Base-by-base conservation (phyloP, 2,113 vertebrate genomes). In the Microtus pennsylvanicus region DNA sequence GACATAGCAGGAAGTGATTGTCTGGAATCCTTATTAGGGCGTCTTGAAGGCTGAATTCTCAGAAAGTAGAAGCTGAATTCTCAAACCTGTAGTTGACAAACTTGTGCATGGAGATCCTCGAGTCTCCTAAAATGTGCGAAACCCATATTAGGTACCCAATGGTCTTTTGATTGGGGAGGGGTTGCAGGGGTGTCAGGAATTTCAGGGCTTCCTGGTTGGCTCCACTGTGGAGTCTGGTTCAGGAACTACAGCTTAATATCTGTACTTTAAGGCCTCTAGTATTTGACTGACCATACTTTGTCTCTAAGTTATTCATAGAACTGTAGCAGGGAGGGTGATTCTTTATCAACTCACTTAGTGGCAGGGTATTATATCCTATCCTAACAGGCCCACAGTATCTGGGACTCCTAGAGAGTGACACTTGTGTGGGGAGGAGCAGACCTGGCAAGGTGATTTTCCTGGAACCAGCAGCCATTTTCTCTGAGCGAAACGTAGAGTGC, bases 171-270 rank as follows among this genome's bases (percentile, higher is more conserved):
- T 24, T 45, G 47, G 21, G 38, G 14, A 28, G 30, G 21, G 74
- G n/a, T 17, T 14, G 3, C 61, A 30, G 4, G 22, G 75, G 65
- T 47, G 24, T 65, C 3, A 5, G 42, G n/a, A 6, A 12, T 63
- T 74, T 90, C 50, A 87, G 91, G 87, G 24, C 38, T 81, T 75
- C 70, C 83, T n/a, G 45, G 80, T 50, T 88, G 38, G 85, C 72
- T 86, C 19, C 38, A 75, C 0, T 3, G 1, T 55, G 45, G 35
- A n/a, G 7, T 21, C 72, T 22, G 38, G n/a, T 61, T 95, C 50
- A 82, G 52, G 67, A 93, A 82, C 50, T 45, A 35, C 22, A 2
- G 21, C 47, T 58, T 81, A 45, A 81, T 69, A 38, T 91, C 91
- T 89, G 42, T 72, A 2, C 63, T 70, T 72, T 12, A 26, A 58